A percentile compares a stretch with the other conserved stretches of the same genome.
Conservation (phyloP, 2,888 invertebrate species). For the Stenoptilia bipunctidactyla region DNA sequence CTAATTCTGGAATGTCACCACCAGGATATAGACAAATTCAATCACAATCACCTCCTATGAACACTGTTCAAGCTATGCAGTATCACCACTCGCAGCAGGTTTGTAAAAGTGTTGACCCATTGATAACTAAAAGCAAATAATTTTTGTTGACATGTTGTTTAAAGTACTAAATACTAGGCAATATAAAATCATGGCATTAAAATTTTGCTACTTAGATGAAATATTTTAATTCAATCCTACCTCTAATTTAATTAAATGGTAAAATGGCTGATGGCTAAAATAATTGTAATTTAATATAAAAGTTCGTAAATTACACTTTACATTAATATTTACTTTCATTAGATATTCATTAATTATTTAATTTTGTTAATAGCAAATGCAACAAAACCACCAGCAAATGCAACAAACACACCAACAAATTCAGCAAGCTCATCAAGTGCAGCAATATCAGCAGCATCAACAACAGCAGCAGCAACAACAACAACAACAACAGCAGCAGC, state of each 20-base stretch:
- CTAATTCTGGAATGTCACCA: constrained; percentile 67
- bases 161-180: neutral
- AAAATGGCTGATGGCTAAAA: no score
- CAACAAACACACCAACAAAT: constrained; percentile 41
- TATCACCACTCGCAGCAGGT: constrained; percentile 64
- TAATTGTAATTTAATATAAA: no score
- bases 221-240: no score
- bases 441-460: constrained; percentile 34
- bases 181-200: no score
- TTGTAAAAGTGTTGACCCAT: no score
- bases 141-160: no score
- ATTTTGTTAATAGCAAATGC: constrained; percentile 7
- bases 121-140: no score
- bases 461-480: constrained; percentile 37
- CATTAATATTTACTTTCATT: no score
- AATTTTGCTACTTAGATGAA: no score
- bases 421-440: constrained; percentile 50
- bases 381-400: constrained; percentile 26
- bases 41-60: constrained; percentile 61
- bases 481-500: constrained; percentile 36
- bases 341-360: no score
- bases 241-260: no score
- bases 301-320: no score
- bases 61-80: constrained; percentile 60
- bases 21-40: constrained; percentile 64